These are phyloP conservation scores for Lysandra bellargus DNA, from an alignment of 2,888 invertebrate genomes.

Conservation along the genomic window DNA sequence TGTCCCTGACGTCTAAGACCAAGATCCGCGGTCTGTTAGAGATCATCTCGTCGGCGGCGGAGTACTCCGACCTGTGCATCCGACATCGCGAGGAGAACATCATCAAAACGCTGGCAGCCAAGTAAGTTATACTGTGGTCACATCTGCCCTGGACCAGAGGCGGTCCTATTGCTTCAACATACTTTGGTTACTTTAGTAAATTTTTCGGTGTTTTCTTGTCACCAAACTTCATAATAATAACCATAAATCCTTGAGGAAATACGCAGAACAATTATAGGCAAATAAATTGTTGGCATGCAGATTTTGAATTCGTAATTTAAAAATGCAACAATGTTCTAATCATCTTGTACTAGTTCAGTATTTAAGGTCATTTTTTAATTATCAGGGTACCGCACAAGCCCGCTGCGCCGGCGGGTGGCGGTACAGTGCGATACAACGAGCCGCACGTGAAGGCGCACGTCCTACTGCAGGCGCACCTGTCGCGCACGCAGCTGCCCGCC, in stretches of 20 bases:
- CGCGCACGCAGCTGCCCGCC: constrained; percentile 95
- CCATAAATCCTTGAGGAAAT: no score
- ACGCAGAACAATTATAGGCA: no score
- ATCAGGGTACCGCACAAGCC: constrained; percentile 85
- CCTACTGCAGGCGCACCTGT: constrained; percentile 96
- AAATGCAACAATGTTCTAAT: no score
- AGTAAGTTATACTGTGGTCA: constrained; percentile 71
- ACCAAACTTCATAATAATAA: no score
- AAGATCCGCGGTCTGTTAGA: constrained; percentile 98
- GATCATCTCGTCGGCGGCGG: constrained; percentile 98
- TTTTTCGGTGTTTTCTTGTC: no score
- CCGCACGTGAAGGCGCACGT: constrained; percentile 98
- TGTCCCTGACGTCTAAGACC: constrained; percentile 97
- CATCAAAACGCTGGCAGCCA: constrained; percentile 84
- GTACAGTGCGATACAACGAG: constrained; percentile 91
- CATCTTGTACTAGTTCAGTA: no score
- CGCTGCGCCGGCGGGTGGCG: constrained; percentile 78
- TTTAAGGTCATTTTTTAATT: no score
- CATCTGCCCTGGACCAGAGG: no score
- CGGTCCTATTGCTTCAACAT: no score
- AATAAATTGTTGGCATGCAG: no score
- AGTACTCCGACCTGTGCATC: constrained; percentile 96
- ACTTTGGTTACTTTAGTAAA: no score
- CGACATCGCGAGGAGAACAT: constrained; percentile 97
- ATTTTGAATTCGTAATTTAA: no score